Percentiles rank a stretch among this genome's conserved stretches.
Conservation (phyloP, 2,797 vertebrate genomes). For the Pristis pectinata region DNA sequence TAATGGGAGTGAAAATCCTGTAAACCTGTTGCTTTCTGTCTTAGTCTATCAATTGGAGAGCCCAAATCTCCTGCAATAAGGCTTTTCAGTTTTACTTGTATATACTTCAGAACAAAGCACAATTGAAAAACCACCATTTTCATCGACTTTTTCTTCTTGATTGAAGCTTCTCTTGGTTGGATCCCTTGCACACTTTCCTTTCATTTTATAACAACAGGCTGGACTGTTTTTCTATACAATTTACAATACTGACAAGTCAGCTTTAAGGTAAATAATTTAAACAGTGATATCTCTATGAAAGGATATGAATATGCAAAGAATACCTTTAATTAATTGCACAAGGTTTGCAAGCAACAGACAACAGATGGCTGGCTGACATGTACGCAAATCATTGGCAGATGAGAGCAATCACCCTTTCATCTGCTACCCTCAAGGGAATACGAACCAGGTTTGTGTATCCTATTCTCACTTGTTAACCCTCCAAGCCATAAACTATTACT, state of each 20-base stretch:
- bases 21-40: neutral
- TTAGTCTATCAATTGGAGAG: neutral
- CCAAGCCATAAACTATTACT: neutral
- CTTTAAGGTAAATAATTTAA: neutral
- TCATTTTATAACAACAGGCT: too few relatives aligned
- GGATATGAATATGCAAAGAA: neutral
- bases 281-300: neutral
- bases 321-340: neutral
- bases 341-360: constrained; percentile 5
- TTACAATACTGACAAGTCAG: neutral
- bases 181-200: too few relatives aligned
- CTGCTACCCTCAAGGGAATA: neutral
- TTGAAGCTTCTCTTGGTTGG: neutral
- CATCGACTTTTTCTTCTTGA: neutral
- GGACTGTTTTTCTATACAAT: too few relatives aligned
- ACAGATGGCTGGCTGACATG: neutral
- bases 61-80: neutral
- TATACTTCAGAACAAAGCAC: neutral
- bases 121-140: neutral
- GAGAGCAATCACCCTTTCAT: neutral
- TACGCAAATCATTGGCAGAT: neutral
- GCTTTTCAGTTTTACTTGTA: neutral
- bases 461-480: neutral
- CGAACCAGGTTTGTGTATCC: neutral
- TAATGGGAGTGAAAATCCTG: neutral